These are phyloP conservation scores for Poecilia latipinna DNA, from an alignment of 2,113 vertebrate genomes.

Conservation along the genomic window DNA sequence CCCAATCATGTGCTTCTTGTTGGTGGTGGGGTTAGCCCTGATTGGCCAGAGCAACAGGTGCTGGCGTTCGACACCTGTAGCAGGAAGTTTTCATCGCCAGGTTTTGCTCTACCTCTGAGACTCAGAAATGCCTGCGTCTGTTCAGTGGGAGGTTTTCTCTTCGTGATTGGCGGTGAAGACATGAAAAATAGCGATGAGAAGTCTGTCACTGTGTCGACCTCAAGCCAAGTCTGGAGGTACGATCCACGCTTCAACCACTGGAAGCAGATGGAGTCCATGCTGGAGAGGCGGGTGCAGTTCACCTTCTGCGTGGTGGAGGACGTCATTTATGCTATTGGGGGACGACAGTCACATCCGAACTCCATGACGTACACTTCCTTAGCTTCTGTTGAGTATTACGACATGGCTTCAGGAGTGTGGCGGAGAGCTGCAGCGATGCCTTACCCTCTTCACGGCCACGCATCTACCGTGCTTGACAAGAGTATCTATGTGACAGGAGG, in stretches of 20 bases:
- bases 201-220: conserved; percentile 46
- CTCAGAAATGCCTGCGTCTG: conserved; percentile 87
- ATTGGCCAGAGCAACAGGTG: conserved; percentile 79
- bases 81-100: conserved; percentile 80
- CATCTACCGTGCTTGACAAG: conserved; percentile 80
- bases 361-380: conserved; percentile 54
- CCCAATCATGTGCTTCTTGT: conserved; percentile 83
- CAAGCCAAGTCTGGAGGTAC: conserved; percentile 86
- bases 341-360: conserved; percentile 70
- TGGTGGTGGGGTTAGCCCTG: conserved; percentile 80
- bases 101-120: conserved; percentile 69
- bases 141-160: conserved; percentile 89
- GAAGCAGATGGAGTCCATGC: conserved; percentile 83
- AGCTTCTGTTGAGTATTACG: conserved; percentile 88
- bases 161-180: conserved; percentile 91
- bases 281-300: conserved; percentile 87
- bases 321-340: conserved; percentile 87
- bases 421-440: conserved; percentile 78
- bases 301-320: conserved; percentile 84
- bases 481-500: conserved; percentile 89
- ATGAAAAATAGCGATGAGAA: conserved; percentile 66
- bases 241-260: conserved; percentile 90
- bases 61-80: conserved; percentile 84
- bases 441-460: conserved; percentile 85
- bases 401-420: conserved; percentile 86